Conservation (phyloP, 92 coral and sea anemone genomes). For the Metridium senile region DNA sequence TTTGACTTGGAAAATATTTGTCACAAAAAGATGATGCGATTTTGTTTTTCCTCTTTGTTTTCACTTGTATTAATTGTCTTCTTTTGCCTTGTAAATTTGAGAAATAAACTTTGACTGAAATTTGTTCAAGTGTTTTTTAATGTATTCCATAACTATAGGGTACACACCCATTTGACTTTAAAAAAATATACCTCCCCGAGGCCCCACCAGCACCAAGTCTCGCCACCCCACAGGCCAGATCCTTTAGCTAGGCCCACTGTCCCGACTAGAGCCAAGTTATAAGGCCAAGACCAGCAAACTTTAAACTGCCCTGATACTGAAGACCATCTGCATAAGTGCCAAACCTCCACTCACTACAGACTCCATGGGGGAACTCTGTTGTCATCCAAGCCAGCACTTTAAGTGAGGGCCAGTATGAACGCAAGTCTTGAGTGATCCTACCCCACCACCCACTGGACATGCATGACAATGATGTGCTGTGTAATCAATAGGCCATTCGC, state of each 20-base stretch:
- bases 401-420: constrained; percentile 15
- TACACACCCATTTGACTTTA: constrained; percentile 24
- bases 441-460: constrained; percentile 22
- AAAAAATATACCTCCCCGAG: constrained; percentile 24
- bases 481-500: constrained; percentile 19
- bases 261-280: constrained; percentile 18
- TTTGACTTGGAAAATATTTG: not conserved
- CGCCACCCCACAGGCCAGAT: constrained; percentile 32
- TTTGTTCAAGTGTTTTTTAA: not conserved
- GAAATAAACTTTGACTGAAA: not conserved
- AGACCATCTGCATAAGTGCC: not conserved
- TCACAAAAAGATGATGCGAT: not conserved
- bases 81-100: not conserved
- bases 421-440: not conserved
- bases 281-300: constrained; percentile 14
- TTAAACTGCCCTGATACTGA: constrained; percentile 14
- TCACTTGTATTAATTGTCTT: not conserved
- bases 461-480: constrained; percentile 18
- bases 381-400: constrained; percentile 18
- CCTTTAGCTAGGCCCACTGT: constrained; percentile 6
- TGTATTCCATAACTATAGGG: constrained; percentile 24
- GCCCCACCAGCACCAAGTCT: constrained; percentile 33
- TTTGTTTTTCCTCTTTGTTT: not conserved
- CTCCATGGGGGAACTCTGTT: constrained; percentile 15
- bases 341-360: constrained; percentile 20